Conservation (phyloP, 1,140 invertebrate genomes). For the Choristoneura fumiferana region DNA sequence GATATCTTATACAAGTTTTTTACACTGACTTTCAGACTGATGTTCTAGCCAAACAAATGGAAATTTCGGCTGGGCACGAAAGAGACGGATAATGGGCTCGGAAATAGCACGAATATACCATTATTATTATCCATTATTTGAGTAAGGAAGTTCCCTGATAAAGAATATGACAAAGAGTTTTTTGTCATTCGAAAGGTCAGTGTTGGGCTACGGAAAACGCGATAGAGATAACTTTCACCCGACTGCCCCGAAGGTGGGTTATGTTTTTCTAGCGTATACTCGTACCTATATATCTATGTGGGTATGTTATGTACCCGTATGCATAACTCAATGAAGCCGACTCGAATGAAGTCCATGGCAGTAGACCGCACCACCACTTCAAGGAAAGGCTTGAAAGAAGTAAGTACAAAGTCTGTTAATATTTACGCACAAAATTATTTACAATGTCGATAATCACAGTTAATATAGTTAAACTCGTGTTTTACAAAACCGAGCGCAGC, state of each 20-base stretch:
- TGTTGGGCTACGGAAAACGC: neutral
- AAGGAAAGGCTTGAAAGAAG: neutral
- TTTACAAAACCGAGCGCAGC: too few species aligned
- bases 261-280: neutral
- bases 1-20: too few species aligned
- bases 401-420: too few species aligned
- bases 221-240: neutral
- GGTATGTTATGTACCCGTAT: neutral
- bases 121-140: slow-evolving; percentile 12
- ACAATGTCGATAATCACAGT: too few species aligned
- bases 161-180: slow-evolving; percentile 7
- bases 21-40: too few species aligned
- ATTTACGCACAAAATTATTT: too few species aligned
- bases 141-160: neutral
- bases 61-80: too few species aligned
- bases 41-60: too few species aligned
- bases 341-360: too few species aligned
- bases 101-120: neutral
- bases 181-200: neutral
- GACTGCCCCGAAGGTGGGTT: neutral
- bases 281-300: neutral
- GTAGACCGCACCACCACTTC: too few species aligned
- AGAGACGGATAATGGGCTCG: neutral
- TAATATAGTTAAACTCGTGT: too few species aligned
- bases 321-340: neutral